Evolutionary conservation across 2,797 vertebrate species (phyloP).

Genomic region (Phoebastria nigripes): DNA sequence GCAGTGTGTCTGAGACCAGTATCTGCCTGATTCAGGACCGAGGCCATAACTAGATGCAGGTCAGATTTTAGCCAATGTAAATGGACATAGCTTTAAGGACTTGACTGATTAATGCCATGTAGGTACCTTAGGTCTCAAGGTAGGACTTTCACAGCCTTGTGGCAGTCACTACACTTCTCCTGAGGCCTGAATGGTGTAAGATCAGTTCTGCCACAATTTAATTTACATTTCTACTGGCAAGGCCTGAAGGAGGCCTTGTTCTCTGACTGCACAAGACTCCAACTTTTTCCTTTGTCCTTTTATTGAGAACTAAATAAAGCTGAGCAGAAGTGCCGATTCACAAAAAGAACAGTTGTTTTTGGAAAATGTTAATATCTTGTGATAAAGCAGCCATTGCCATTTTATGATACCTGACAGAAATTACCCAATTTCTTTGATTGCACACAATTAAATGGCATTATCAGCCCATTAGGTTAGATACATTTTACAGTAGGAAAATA

Average conservation of each 20-base stretch:
- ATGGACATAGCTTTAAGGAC: neutral
- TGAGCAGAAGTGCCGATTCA: neutral
- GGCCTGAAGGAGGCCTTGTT: neutral
- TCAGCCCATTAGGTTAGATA: constrained; percentile 55
- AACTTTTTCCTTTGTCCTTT: neutral
- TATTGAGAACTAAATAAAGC: neutral
- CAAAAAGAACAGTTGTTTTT: constrained; percentile 17
- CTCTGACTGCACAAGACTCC: neutral
- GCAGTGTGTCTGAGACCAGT: neutral
- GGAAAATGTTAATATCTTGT: constrained; percentile 46
- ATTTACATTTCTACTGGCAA: neutral
- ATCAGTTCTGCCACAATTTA: neutral
- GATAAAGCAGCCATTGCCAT: constrained; percentile 35
- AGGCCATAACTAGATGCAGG: neutral
- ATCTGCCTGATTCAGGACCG: rapidly evolving
- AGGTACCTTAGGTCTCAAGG: neutral
- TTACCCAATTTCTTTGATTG: constrained; percentile 40
- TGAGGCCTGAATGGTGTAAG: neutral
- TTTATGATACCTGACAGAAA: constrained; percentile 63
- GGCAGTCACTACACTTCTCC: neutral
- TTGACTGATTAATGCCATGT: neutral
- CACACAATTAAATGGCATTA: constrained; percentile 51
- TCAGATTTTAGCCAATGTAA: neutral
- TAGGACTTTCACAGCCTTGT: neutral
- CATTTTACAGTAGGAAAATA: constrained; percentile 58